These are phyloP conservation scores for Adelphocoris suturalis DNA, from an alignment of 2,888 invertebrate species.

Conservation along the genomic window DNA sequence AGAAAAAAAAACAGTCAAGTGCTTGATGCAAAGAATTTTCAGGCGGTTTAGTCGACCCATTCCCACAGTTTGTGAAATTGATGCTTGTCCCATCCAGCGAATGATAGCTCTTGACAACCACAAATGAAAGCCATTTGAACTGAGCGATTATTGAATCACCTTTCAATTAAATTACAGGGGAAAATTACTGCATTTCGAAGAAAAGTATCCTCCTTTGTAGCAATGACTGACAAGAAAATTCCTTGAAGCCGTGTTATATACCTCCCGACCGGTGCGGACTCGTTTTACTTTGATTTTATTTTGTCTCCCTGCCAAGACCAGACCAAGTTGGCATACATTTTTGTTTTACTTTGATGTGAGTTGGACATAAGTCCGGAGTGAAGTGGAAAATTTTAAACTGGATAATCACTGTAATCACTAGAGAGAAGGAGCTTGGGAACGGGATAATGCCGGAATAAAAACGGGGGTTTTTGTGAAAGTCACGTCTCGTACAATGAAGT, in stretches of 20 bases:
- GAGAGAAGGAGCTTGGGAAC: slow-evolving; percentile 3
- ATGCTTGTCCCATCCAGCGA: slow-evolving; percentile 8
- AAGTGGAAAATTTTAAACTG: slow-evolving; percentile 7
- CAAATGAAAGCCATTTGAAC: background rate
- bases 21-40: background rate
- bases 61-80: background rate
- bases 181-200: background rate
- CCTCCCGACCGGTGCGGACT: background rate
- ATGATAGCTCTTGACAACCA: background rate
- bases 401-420: slow-evolving; percentile 60
- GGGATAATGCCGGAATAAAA: slow-evolving; percentile 58
- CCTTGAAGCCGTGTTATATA: background rate
- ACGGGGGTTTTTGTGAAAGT: slow-evolving; percentile 60
- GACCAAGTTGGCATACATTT: slow-evolving; percentile 30
- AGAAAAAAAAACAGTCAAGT: background rate
- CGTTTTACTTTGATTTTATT: background rate
- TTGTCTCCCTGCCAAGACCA: background rate
- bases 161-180: slow-evolving; percentile 40
- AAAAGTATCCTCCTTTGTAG: background rate
- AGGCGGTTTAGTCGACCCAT: background rate
- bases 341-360: background rate
- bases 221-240: background rate
- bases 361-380: background rate
- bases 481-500: slow-evolving; percentile 53
- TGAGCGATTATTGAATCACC: slow-evolving; percentile 38